These are phyloP conservation scores for Megathymus violae DNA, from an alignment of 1,140 invertebrate species.

Conservation along the genomic window DNA sequence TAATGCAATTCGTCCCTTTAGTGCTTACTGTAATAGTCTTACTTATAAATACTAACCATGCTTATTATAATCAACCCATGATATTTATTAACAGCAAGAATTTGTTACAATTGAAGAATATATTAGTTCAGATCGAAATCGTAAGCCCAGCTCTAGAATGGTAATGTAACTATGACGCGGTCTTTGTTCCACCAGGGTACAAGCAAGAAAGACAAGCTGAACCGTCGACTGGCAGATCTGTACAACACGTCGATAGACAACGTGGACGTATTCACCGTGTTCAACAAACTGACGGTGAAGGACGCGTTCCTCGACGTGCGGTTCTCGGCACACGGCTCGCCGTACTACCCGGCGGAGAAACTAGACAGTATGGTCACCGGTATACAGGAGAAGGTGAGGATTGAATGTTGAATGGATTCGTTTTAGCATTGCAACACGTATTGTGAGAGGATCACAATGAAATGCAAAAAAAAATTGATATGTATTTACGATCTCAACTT, in stretches of 20 bases:
- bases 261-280: slow-evolving; percentile 96
- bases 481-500: too few relatives aligned
- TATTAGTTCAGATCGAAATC: too few relatives aligned
- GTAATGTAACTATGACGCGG: neutral
- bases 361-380: slow-evolving; percentile 91
- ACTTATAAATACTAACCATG: too few relatives aligned
- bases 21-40: too few relatives aligned
- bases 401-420: neutral
- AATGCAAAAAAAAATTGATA: too few relatives aligned
- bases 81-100: too few relatives aligned
- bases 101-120: too few relatives aligned
- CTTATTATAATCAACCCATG: too few relatives aligned
- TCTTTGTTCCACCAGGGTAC: slow-evolving; percentile 78
- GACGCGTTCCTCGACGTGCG: slow-evolving; percentile 90
- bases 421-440: too few relatives aligned
- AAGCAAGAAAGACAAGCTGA: slow-evolving; percentile 90
- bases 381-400: slow-evolving; percentile 86
- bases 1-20: too few relatives aligned
- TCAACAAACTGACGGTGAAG: slow-evolving; percentile 87
- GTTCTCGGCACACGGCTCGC: slow-evolving; percentile 96
- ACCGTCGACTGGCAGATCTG: slow-evolving; percentile 87
- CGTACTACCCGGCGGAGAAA: slow-evolving; percentile 94
- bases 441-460: too few relatives aligned
- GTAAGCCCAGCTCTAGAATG: too few relatives aligned
- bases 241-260: slow-evolving; percentile 91